Evolutionary conservation across 2,797 vertebrate genomes (phyloP).

Genomic region (Amblyopsis hoosieri): DNA sequence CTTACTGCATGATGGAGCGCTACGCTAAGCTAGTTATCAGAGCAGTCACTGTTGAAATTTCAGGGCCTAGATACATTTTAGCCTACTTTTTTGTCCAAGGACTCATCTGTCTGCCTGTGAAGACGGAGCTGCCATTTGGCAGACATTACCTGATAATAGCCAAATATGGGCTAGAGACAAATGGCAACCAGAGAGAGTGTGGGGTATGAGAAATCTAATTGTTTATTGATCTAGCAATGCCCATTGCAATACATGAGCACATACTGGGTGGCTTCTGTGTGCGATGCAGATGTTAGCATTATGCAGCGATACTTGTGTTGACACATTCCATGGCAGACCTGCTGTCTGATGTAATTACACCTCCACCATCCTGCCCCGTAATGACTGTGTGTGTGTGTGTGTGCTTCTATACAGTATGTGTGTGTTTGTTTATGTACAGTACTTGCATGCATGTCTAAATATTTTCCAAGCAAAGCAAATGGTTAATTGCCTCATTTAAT

Average conservation of each 20-base stretch:
- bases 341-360: conserved; percentile 8
- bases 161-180: conserved; percentile 12
- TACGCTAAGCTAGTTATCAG: conserved; percentile 25
- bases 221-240: conserved; percentile 26
- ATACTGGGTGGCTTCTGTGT: not conserved
- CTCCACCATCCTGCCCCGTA: not conserved
- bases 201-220: conserved; percentile 30
- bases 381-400: conserved; percentile 14
- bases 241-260: conserved; percentile 22
- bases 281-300: conserved; percentile 14
- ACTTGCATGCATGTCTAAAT: conserved; percentile 35
- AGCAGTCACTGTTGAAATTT: conserved; percentile 39
- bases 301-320: conserved; percentile 7
- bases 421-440: not conserved
- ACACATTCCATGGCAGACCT: conserved; percentile 12
- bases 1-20: conserved; percentile 37
- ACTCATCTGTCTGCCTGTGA: conserved; percentile 43
- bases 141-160: conserved; percentile 16
- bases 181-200: conserved; percentile 56
- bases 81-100: conserved; percentile 47
- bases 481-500: conserved; percentile 72
- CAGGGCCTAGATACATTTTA: conserved; percentile 37
- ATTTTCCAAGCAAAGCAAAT: conserved; percentile 64
- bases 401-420: not conserved
- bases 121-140: conserved; percentile 31